phyloP scores from a whole-genome alignment of 2,888 invertebrate species.

The Drosophila kambysellisi region DNA sequence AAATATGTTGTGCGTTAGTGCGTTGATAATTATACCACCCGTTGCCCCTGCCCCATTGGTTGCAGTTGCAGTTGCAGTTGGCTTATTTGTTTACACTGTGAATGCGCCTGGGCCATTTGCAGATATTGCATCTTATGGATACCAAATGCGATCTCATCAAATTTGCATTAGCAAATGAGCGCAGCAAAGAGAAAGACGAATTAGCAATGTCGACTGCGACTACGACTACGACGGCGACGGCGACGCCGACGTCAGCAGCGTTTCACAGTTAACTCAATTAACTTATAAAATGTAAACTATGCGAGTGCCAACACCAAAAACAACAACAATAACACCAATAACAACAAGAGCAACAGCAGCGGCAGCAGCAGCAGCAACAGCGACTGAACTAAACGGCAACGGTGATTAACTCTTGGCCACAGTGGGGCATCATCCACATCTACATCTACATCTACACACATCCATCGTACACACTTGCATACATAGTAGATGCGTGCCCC shows the following conservation, averaged over 20 bases:
- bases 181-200: conserved; percentile 38
- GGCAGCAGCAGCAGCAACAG: conserved; percentile 18
- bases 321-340: conserved; percentile 1
- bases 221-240: background rate
- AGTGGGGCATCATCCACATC: conserved; percentile 39
- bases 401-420: conserved; percentile 77
- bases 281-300: conserved; percentile 79
- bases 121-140: conserved; percentile 37
- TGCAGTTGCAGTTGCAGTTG: background rate
- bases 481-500: conserved; percentile 63
- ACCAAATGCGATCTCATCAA: conserved; percentile 50
- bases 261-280: conserved; percentile 84
- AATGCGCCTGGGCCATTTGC: conserved; percentile 17
- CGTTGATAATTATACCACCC: conserved; percentile 20
- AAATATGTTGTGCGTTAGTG: conserved; percentile 32
- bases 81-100: conserved; percentile 13
- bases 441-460: background rate
- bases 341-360: conserved; percentile 41
- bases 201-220: conserved; percentile 5
- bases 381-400: conserved; percentile 72
- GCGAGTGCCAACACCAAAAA: conserved; percentile 51
- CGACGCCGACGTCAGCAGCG: conserved; percentile 38
- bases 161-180: conserved; percentile 76
- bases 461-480: conserved; percentile 43
- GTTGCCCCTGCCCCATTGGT: background rate